Conservation (phyloP, 2,113 vertebrate species). For the Sinocyclocheilus rhinocerous region DNA sequence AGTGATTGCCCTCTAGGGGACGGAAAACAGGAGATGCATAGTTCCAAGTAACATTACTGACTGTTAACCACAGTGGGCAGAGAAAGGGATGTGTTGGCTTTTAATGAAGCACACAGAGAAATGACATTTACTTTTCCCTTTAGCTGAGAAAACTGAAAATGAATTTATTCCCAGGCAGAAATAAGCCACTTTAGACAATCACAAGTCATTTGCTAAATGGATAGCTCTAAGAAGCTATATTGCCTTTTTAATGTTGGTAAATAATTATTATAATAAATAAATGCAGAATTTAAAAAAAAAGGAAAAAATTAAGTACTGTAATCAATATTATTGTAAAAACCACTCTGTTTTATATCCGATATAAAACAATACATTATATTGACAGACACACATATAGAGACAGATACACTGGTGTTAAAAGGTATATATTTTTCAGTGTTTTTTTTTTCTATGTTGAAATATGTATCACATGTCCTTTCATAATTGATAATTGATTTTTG, state of each 20-base stretch:
- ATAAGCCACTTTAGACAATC: background rate
- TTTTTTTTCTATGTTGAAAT: background rate
- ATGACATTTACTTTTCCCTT: constrained; percentile 38
- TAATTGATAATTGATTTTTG: background rate
- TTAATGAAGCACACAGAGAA: constrained; percentile 72
- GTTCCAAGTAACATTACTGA: constrained; percentile 72
- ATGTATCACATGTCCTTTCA: background rate
- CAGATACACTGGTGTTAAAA: background rate
- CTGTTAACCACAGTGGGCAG: constrained; percentile 62
- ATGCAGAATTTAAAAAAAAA: background rate
- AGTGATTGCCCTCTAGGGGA: constrained; percentile 84
- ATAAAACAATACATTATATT: background rate
- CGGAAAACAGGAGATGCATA: constrained; percentile 66
- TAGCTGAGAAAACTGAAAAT: background rate
- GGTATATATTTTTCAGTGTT: background rate
- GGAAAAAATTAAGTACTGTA: background rate
- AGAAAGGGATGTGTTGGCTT: constrained; percentile 59
- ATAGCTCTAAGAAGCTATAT: background rate
- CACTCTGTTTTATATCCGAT: background rate
- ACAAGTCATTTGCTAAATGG: background rate
- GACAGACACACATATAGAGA: no score
- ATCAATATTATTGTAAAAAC: background rate
- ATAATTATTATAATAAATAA: background rate
- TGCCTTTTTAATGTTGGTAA: background rate
- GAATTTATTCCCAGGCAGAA: background rate